phyloP scores from a whole-genome alignment of 1,140 invertebrate genomes.

The Drosophila oshimai region DNA sequence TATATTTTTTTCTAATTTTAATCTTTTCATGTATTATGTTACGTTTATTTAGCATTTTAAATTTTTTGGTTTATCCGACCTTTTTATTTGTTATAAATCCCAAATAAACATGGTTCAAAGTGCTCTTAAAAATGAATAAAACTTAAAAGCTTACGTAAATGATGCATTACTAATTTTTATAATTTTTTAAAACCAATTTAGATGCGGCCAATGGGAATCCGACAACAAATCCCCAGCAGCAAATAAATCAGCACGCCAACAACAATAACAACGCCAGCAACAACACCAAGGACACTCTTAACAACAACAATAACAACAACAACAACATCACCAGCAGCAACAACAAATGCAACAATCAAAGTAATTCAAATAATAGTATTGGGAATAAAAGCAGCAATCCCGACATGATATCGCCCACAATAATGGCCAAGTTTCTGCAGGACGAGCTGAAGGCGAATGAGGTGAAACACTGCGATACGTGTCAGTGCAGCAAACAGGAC shows the following conservation, averaged over 20 bases:
- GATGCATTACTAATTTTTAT: background rate
- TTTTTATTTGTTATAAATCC: background rate
- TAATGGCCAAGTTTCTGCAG: conserved; percentile 96
- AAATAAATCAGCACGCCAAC: conserved; percentile 36
- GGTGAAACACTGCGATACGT: conserved; percentile 91
- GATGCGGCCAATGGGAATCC: conserved; percentile 44
- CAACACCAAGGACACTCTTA: conserved; percentile 45
- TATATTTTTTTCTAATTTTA: too few relatives aligned
- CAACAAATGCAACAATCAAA: conserved; percentile 43
- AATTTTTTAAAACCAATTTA: background rate
- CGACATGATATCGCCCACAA: conserved; percentile 94
- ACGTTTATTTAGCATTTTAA: background rate
- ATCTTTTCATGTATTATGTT: too few relatives aligned
- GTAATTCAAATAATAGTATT: conserved; percentile 28
- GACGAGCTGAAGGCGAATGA: conserved; percentile 90
- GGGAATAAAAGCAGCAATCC: conserved; percentile 84
- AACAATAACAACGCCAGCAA: conserved; percentile 35
- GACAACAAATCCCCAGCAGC: conserved; percentile 31
- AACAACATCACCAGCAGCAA: conserved; percentile 38
- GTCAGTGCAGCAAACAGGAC: conserved; percentile 87
- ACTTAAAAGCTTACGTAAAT: background rate
- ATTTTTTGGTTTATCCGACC: background rate
- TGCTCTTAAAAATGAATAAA: background rate
- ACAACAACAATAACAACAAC: conserved; percentile 56
- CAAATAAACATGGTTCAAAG: background rate